phyloP scores from a whole-genome alignment of 2,888 invertebrate species.

The Aspidapion aeneum region DNA sequence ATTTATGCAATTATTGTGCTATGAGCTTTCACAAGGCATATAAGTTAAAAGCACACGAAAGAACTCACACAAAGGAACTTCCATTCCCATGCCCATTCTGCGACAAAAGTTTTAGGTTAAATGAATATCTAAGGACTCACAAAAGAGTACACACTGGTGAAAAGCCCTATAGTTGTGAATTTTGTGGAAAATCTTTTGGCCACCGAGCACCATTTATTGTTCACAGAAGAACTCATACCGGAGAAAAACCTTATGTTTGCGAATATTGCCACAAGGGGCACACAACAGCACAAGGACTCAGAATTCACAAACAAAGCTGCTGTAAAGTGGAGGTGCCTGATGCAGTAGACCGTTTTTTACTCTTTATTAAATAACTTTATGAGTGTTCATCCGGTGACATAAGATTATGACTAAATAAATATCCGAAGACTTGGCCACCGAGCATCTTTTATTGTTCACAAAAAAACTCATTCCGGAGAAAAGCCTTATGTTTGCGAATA shows the following conservation, averaged over 20 bases:
- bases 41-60: slow-evolving; percentile 36
- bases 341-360: too few relatives aligned
- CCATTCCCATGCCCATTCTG: slow-evolving; percentile 34
- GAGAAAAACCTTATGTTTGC: slow-evolving; percentile 41
- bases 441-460: slow-evolving; percentile 38
- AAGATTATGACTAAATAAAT: too few relatives aligned
- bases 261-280: slow-evolving; percentile 49
- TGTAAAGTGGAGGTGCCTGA: too few relatives aligned
- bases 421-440: slow-evolving; percentile 44
- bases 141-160: slow-evolving; percentile 48
- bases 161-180: slow-evolving; percentile 46
- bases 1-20: slow-evolving; percentile 38
- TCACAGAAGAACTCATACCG: slow-evolving; percentile 42
- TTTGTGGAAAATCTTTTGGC: slow-evolving; percentile 52
- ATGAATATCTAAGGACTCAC: slow-evolving; percentile 28
- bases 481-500: too few relatives aligned
- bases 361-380: too few relatives aligned
- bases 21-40: slow-evolving; percentile 35
- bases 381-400: too few relatives aligned
- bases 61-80: slow-evolving; percentile 49
- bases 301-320: too few relatives aligned
- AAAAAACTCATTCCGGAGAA: slow-evolving; percentile 41
- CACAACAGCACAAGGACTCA: slow-evolving; percentile 53
- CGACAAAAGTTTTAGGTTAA: slow-evolving; percentile 49
- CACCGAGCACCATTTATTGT: slow-evolving; percentile 38